These are phyloP conservation scores for Synergus laeviventris DNA, from an alignment of 2,888 invertebrate genomes.

Conservation along the genomic window DNA sequence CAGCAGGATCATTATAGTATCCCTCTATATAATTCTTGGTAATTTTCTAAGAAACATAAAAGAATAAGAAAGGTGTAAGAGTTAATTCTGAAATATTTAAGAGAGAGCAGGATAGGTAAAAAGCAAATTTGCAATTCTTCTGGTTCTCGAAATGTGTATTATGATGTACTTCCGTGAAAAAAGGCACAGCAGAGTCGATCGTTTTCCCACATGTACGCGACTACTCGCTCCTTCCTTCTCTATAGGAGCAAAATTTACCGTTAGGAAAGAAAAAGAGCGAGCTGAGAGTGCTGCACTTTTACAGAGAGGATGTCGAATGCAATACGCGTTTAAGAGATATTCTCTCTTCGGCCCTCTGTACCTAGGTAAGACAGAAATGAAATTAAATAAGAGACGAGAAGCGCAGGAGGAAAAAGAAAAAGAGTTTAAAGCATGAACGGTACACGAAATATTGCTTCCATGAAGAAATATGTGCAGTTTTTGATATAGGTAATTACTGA, in stretches of 20 bases:
- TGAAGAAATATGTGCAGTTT: neutral
- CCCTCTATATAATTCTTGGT: too few relatives aligned
- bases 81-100: neutral
- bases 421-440: neutral
- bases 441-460: neutral
- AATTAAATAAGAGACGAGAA: neutral
- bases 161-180: neutral
- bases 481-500: too few relatives aligned
- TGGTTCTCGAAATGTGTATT: neutral
- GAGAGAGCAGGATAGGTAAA: neutral
- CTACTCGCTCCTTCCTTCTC: neutral
- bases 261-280: constrained; percentile 25
- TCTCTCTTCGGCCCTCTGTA: constrained; percentile 25
- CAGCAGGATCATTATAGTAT: too few relatives aligned
- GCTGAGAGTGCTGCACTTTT: constrained; percentile 30
- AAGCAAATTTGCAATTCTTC: neutral
- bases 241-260: constrained; percentile 2
- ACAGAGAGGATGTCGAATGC: constrained; percentile 15
- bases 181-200: neutral
- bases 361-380: neutral
- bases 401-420: neutral
- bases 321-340: constrained; percentile 34
- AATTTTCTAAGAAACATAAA: neutral
- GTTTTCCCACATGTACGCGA: neutral
- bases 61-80: neutral